Base-by-base conservation (phyloP, 1,140 invertebrate genomes). In the Atta texana region DNA sequence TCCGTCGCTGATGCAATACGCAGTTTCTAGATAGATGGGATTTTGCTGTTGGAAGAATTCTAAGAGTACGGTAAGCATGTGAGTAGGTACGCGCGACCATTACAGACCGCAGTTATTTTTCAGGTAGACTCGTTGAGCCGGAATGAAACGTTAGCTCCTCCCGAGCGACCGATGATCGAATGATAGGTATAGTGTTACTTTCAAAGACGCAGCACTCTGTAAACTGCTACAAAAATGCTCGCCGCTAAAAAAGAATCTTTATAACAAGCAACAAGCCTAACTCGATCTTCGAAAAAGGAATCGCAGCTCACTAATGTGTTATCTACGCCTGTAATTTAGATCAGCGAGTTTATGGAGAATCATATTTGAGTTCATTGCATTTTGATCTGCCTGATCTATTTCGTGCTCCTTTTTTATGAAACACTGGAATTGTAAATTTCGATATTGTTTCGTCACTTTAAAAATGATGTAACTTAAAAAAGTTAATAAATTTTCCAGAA, bases 31-130 rank as follows among this genome's bases (percentile, higher is more conserved):
- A 87, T 72, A 82, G 75, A 76, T 86, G 88, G 3, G 55, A 90
- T 76, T 74, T 51, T 55, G 57, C 68, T 53, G 85, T 59, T 34
- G 55, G 49, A 89, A 76, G 66, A 89, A 89, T 89, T 63, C 61
- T 76, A 91, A 88, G 81, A 88, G 86, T 85, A 88, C n/a, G 44
- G 76, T 49, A 63, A 24, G n/a, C 49, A 14, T 55, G 55, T 63
- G 66, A 24, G 39, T 39, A 39, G 14, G 3, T 51, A 14, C n/a
- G 8, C 72, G 51, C 72, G 80, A 87, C 80, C 77, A 78, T 85
- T 85, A 80, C 74, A 91, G 75, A 91, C 90, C 90, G 53, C 90
- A 91, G 80, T 77, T 84, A 91, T 91, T 91, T 91, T 91, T 91
- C 90, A n/a, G 34, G 14, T 14, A 24, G 53, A 90, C 78, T 88